Conservation (phyloP, 2,113 vertebrate genomes). For the Protomyctophum bolini region DNA sequence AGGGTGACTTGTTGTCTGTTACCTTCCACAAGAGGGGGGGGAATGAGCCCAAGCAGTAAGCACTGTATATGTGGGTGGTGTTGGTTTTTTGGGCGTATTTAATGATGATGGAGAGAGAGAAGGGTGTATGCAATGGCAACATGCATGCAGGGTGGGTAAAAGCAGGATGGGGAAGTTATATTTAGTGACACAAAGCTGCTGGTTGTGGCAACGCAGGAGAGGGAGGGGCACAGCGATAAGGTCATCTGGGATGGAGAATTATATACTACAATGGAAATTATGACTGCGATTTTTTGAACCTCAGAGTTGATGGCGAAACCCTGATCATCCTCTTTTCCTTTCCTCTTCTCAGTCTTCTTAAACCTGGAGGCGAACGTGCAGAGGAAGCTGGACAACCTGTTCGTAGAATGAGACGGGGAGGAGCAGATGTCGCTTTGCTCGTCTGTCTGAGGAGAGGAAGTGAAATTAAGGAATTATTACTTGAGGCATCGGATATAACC, state of each 20-base stretch:
- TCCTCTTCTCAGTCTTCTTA: slow-evolving; percentile 26
- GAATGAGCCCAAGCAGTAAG: background rate
- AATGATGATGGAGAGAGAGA: slow-evolving; percentile 1
- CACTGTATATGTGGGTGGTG: slow-evolving; percentile 1
- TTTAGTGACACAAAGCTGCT: slow-evolving; percentile 66
- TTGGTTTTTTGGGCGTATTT: background rate
- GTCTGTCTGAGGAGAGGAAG: slow-evolving; percentile 33
- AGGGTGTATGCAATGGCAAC: slow-evolving; percentile 4
- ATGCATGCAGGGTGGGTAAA: background rate
- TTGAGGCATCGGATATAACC: slow-evolving; percentile 11
- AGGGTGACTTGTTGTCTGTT: background rate
- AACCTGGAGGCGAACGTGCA: slow-evolving; percentile 1
- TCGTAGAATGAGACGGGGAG: slow-evolving; percentile 6
- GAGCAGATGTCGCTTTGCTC: background rate
- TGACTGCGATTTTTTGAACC: background rate
- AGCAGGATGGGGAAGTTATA: slow-evolving; percentile 56
- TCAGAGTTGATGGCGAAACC: background rate
- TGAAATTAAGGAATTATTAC: slow-evolving; percentile 10
- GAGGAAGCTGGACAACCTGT: background rate
- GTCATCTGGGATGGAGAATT: background rate
- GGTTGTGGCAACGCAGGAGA: slow-evolving; percentile 30
- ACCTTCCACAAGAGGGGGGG: too few species aligned
- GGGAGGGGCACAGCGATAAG: slow-evolving; percentile 2
- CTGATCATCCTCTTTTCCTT: background rate
- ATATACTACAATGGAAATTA: background rate